Percentiles rank a stretch among this genome's conserved stretches.
phyloP scores from a whole-genome alignment of 2,888 invertebrate genomes.

The Tuberolachnus salignus region DNA sequence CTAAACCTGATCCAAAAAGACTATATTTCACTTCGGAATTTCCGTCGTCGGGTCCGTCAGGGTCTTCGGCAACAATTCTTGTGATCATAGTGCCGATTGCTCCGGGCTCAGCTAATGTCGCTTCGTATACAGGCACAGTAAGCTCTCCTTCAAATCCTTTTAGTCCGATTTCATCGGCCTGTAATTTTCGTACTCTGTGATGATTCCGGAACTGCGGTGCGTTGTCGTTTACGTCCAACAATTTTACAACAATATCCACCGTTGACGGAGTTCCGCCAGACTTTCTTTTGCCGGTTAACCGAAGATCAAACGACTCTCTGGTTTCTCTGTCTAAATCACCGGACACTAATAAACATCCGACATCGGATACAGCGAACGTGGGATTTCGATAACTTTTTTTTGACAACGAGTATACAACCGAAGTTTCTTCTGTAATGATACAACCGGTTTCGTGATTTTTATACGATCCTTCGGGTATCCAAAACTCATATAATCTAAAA shows the following conservation, averaged over 20 bases:
- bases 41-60: slow-evolving; percentile 80
- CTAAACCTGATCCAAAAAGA: slow-evolving; percentile 71
- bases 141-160: slow-evolving; percentile 66
- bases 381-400: slow-evolving; percentile 62
- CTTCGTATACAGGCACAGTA: slow-evolving; percentile 76
- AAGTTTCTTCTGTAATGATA: slow-evolving; percentile 79
- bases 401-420: slow-evolving; percentile 71
- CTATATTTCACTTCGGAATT: slow-evolving; percentile 72
- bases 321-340: slow-evolving; percentile 80
- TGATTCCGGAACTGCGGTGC: slow-evolving; percentile 79
- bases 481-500: slow-evolving; percentile 78
- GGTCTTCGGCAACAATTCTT: slow-evolving; percentile 81
- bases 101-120: slow-evolving; percentile 76
- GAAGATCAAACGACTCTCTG: slow-evolving; percentile 73
- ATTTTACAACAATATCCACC: slow-evolving; percentile 80
- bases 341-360: slow-evolving; percentile 74
- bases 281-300: slow-evolving; percentile 65
- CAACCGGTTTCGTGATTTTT: slow-evolving; percentile 74
- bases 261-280: slow-evolving; percentile 66
- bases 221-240: slow-evolving; percentile 85
- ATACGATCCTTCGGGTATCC: slow-evolving; percentile 80
- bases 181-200: slow-evolving; percentile 65
- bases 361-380: slow-evolving; percentile 65
- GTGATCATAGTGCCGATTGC: slow-evolving; percentile 77
- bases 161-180: slow-evolving; percentile 65